Base-by-base conservation (phyloP, 2,888 invertebrate genomes). In the Pachydiplax longipennis region DNA sequence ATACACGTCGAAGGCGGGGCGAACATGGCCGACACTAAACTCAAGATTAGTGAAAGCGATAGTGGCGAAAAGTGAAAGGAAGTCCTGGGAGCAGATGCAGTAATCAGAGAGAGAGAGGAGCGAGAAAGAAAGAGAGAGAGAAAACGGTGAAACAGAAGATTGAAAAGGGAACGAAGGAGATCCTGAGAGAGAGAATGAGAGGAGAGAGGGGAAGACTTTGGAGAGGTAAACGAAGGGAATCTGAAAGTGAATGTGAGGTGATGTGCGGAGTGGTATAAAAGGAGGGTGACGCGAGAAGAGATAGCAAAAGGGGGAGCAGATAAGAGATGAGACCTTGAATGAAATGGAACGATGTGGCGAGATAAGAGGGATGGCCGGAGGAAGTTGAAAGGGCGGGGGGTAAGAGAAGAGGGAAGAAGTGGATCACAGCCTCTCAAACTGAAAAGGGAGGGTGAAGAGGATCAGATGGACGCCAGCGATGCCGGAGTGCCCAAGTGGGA, bases 381-480 rank as follows among this genome's bases (percentile, higher is more conserved):
- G 44, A 44, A 82, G 44, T 22, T 58, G 37, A 12, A 61, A 6
- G 37, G 13, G 58, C 25, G 10, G 35, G 61, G 35, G 22, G 18
- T n/a, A 65, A n/a, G 13, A 65, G 65, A 37, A 22, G 58, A 37
- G 8, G 58, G n/a, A 18, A 87, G 87, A 61, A 37, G 40, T 87
- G 87, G 87, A 87, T 87, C 87, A 87, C 87, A 87, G 61, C 65
- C 87, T 61, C 87, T 87, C 87, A 61, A 87, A 87, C 40, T 87
- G 87, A 87, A 87, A 87, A 87, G 40, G 61, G 35, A 61, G 87
- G 61, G 87, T 87, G 87, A 58, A 87, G 87, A 37, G 87, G 87
- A 87, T 87, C 87, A 87, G 87, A 65, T 87, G 87, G 87, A 87
- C 87, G 87, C 87, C 87, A 87, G 61, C 87, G 87, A 87, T 61